Evolutionary conservation across 2,797 vertebrate species (phyloP).

Genomic region (Galaxias olidus): DNA sequence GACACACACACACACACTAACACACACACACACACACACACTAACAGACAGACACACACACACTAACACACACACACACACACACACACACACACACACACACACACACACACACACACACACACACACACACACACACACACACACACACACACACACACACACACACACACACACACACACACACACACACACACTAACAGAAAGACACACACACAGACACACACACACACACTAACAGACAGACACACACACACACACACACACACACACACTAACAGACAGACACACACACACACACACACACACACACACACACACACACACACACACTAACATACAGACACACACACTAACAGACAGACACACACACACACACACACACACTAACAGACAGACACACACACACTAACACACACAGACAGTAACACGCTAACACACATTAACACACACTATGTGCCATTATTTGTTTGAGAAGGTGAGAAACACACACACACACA

Average conservation of each 20-base stretch:
- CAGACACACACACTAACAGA: not conserved
- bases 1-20: not conserved
- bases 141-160: not conserved
- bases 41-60: not conserved
- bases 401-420: not conserved
- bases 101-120: not conserved
- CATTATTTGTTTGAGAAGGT: too few relatives aligned
- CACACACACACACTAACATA: too few relatives aligned
- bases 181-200: not conserved
- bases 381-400: not conserved
- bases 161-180: not conserved
- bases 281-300: too few relatives aligned
- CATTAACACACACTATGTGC: not conserved
- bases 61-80: not conserved
- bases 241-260: too few relatives aligned
- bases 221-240: too few relatives aligned
- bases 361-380: not conserved
- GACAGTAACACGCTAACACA: not conserved
- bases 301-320: too few relatives aligned
- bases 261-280: too few relatives aligned
- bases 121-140: not conserved
- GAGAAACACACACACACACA: not conserved
- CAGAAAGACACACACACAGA: too few relatives aligned
- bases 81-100: not conserved
- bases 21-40: not conserved